A percentile compares a stretch with the other conserved stretches of the same genome.
These are phyloP conservation scores for Amniataba percoides DNA, from an alignment of 2,797 vertebrate genomes.

Conservation along the genomic window DNA sequence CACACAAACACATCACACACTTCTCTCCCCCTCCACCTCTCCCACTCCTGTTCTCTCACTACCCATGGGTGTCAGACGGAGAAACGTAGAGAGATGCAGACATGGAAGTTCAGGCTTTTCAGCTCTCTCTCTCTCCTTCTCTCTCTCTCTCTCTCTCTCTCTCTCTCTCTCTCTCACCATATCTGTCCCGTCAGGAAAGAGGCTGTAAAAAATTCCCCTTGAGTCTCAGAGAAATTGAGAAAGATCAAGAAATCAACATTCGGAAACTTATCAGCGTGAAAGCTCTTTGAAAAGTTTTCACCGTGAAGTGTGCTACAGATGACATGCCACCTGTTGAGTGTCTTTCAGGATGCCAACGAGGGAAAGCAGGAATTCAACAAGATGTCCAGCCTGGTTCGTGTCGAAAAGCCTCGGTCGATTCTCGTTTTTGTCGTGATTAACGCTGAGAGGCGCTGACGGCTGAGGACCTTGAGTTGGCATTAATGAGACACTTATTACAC, in stretches of 20 bases:
- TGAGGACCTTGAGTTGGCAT: slow-evolving; percentile 8
- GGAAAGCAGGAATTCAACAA: slow-evolving; percentile 15
- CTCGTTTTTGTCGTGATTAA: slow-evolving; percentile 32
- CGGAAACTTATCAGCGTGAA: not conserved
- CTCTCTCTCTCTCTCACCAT: not conserved
- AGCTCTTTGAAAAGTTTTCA: slow-evolving; percentile 21
- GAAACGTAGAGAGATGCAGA: slow-evolving; percentile 20
- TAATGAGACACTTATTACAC: slow-evolving; percentile 19
- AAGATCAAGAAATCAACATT: not conserved
- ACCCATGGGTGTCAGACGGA: slow-evolving; percentile 28
- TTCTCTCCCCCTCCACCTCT: slow-evolving; percentile 39
- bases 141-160: not conserved
- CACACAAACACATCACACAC: slow-evolving; percentile 63
- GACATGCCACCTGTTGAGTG: not conserved
- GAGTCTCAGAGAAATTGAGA: slow-evolving; percentile 23
- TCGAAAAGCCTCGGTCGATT: not conserved
- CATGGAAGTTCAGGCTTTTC: slow-evolving; percentile 22
- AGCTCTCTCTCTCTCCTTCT: not conserved
- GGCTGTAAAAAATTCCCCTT: not conserved
- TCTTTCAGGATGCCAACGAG: not conserved
- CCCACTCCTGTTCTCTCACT: slow-evolving; percentile 44
- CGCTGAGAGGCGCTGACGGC: not conserved
- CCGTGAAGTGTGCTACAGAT: not conserved
- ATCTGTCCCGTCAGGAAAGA: slow-evolving; percentile 22
- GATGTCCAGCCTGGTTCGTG: not conserved